Base-by-base conservation (phyloP, 2,113 vertebrate genomes). In the Limnothrissa miodon region DNA sequence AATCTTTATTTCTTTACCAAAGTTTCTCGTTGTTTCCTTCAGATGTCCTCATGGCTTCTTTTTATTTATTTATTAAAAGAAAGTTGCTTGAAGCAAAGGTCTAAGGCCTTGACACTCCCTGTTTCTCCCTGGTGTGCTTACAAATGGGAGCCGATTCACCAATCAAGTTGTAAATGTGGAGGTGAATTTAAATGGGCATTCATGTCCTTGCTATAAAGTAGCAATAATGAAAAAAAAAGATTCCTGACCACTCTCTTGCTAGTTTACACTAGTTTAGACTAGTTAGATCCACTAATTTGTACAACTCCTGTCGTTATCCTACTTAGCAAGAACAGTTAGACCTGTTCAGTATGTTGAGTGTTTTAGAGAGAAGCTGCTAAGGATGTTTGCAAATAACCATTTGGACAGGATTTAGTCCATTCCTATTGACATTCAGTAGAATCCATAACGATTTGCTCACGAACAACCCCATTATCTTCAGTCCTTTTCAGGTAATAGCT, bases 401-500 rank as follows among this genome's bases (percentile, higher is more conserved):
- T 36, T 74, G 19, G 66, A 36, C 4, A 4, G 29, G 13, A 74
- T 36, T 74, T 74, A 1, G 10, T 74, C 13, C 13, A 1, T 29
- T 74, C 13, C 11, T 4, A 17, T 36, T 3, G 25, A 74, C 29
- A 74, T 29, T 74, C 66, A 74, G 25, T 74, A 17, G 1, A 29
- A 36, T 17, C 66, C 66, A 74, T 36, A 17, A 74, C 66, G 13
- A 74, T 74, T 11, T 17, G 25, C 29, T 17, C 15, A 74, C 10
- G 36, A 11, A 74, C 66, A 74, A 74, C 3, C 10, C 66, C 33
- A 74, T 39, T 36, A 17, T 15, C 33, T 36, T 4, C 29, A 17
- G 25, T 74, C 66, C 10, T 74, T 74, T 15, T 74, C 66, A 74
- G 66, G 25, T 33, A 74, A 74, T 74, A 74, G 36, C 66, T 33